Evolutionary conservation across 2,888 invertebrate species (phyloP), one percentile per base, ranked within the genome.

Genomic region (Xylophagus ater): DNA sequence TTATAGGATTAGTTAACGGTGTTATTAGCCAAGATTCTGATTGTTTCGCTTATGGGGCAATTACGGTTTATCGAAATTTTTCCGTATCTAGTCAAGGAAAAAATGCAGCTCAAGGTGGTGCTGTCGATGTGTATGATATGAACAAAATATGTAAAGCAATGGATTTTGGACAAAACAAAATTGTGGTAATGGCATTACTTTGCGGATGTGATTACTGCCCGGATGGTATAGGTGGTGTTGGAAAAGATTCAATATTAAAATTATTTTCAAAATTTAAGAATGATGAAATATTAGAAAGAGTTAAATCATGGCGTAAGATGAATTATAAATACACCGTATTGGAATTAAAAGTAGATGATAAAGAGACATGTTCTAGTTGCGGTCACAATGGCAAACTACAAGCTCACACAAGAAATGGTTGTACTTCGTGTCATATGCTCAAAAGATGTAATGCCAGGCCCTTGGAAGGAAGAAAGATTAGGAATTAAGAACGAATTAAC

Each of bases 21-120:
- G 83, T 87, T 33, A 78, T 93, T 17, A 88, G 87, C 12, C 87
- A 92, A 66, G 93, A 94, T 59, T 88, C 89, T 0, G 93, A 94
- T 61, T 89, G 86, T 56, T 90, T 93, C 58, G 79, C 90, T 2
- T 93, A 93, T 56, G 93, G 93, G 3, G 93, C 89, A 0, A 65
- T 70, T 42, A 72, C 74, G 4, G 87, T 93, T 5, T 90, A 85
- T 54, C 72, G 86, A 36, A 89, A 92, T 64, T 90, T 92, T 56
- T 83, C 82, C 8, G 78, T 85, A 36, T 81, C 80, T 3, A 73
- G 72, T 39, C 71, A 78, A 46, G 77, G 76, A 1, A 72, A 73
- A 6, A 71, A 74, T 20, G 71, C 77, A 4, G 73, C 78, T 4
- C 67, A 74, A 52, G 76, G 78, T 36, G 81, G 81, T 28, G 74